These are phyloP conservation scores for Nymphalis urticae DNA, from an alignment of 2,888 invertebrate species.

Conservation along the genomic window DNA sequence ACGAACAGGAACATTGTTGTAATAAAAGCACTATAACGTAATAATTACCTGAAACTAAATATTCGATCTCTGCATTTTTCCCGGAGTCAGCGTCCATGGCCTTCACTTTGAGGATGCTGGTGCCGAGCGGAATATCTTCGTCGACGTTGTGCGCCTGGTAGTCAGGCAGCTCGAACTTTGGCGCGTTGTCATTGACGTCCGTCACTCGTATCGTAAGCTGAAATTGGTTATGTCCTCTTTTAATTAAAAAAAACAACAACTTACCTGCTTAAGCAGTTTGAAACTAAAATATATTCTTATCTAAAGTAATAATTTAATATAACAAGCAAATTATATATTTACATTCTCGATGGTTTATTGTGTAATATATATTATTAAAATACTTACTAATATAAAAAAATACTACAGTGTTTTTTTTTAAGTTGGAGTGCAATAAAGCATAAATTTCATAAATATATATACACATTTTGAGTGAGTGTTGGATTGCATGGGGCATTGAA, in stretches of 20 bases:
- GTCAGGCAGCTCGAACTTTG: constrained; percentile 97
- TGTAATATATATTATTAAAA: too few relatives aligned
- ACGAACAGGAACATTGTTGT: too few relatives aligned
- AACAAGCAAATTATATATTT: too few relatives aligned
- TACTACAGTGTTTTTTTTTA: too few relatives aligned
- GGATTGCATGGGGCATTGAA: too few relatives aligned
- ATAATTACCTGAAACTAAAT: constrained; percentile 85
- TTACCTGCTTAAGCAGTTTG: neutral
- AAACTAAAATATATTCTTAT: too few relatives aligned
- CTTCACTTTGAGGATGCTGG: constrained; percentile 95
- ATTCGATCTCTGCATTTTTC: constrained; percentile 96
- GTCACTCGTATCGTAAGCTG: constrained; percentile 96
- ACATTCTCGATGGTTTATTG: too few relatives aligned
- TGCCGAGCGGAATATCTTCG: constrained; percentile 95
- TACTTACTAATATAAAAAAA: too few relatives aligned
- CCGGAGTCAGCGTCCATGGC: constrained; percentile 98
- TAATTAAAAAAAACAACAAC: neutral
- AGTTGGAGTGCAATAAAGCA: too few relatives aligned
- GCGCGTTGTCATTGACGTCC: constrained; percentile 98
- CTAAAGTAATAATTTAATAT: too few relatives aligned
- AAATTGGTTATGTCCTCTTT: constrained; percentile 50
- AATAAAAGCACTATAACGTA: neutral
- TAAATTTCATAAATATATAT: too few relatives aligned
- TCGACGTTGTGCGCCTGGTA: constrained; percentile 98
- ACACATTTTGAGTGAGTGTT: neutral